Evolutionary conservation across 2,888 invertebrate species (phyloP), one percentile per base, ranked within the genome.

Genomic region (Drosophila rellima): DNA sequence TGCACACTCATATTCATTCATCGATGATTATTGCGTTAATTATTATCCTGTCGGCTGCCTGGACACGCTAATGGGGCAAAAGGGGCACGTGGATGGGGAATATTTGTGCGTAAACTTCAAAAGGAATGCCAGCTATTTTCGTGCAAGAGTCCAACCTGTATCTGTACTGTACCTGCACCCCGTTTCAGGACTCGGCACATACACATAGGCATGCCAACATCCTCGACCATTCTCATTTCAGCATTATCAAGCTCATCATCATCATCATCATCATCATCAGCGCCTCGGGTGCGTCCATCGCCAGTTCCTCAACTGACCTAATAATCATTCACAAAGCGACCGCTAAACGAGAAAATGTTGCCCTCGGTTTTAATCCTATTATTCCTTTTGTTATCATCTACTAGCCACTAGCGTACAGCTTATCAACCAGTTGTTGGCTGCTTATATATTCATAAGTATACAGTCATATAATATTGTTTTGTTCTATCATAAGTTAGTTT

Each of bases 21-120:
- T 89, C 88, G 79, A 89, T 90, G 89, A 89, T 89, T 89, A 89
- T 85, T 90, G 88, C 90, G 90, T 89, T 89, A 89, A 90, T 89
- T 90, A 89, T 88, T 78, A 81, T 74, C 78, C 80, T 73, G 73
- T 50, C 62, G 56, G 65, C 48, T 62, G 59, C 60, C 65, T 55
- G 66, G 56, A 67, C 72, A 62, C 47, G 51, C 59, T 57, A 52
- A n/a, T 40, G 54, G 35, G 63, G 31, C 47, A 39, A 17, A 37
- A 37, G 37, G 29, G 20, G 52, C 17, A 39, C 29, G 23, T 37
- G 37, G 40, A 29, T 31, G 52, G 65, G 70, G 77, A 81, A 86
- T 78, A 81, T 79, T 87, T 86, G 84, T 87, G 89, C 85, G 89
- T 87, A 83, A 89, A 89, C 88, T 90, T 89, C 89, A 89, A 89